Conservation (phyloP, 2,888 invertebrate genomes). For the Tigriopus californicus region DNA sequence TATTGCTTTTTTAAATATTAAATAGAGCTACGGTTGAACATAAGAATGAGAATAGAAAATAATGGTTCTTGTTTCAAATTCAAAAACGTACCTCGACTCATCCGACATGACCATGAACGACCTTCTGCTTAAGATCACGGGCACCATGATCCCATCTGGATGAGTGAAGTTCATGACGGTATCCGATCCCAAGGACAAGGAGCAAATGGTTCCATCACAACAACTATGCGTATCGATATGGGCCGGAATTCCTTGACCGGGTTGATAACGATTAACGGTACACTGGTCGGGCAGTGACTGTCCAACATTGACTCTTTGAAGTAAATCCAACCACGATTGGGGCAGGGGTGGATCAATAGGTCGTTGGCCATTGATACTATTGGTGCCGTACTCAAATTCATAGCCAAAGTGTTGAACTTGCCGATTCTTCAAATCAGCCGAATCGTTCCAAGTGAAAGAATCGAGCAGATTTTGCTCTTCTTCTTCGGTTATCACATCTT, state of each 20-base stretch:
- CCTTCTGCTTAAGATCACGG: constrained; percentile 44
- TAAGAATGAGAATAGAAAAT: no score
- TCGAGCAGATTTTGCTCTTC: no score
- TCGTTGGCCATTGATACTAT: constrained; percentile 30
- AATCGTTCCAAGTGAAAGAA: no score
- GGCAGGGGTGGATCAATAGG: not conserved
- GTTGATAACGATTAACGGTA: constrained; percentile 61
- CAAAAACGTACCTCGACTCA: constrained; percentile 41
- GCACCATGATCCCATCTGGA: constrained; percentile 36
- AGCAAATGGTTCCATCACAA: constrained; percentile 69
- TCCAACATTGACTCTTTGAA: not conserved
- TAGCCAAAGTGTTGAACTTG: constrained; percentile 77
- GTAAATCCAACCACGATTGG: not conserved
- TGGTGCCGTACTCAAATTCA: constrained; percentile 69
- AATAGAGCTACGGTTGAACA: no score
- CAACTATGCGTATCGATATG: constrained; percentile 91
- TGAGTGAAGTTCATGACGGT: constrained; percentile 76
- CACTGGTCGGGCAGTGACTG: constrained; percentile 42
- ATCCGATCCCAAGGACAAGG: constrained; percentile 60
- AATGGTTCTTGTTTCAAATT: no score
- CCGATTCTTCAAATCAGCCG: constrained; percentile 27
- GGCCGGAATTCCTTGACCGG: constrained; percentile 79
- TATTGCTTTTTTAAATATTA: no score
- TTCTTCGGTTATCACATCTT: no score
- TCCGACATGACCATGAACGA: constrained; percentile 61